Evolutionary conservation across 2,888 invertebrate genomes (phyloP), one percentile per base, ranked within the genome.

Genomic region (Panorpa germanica): DNA sequence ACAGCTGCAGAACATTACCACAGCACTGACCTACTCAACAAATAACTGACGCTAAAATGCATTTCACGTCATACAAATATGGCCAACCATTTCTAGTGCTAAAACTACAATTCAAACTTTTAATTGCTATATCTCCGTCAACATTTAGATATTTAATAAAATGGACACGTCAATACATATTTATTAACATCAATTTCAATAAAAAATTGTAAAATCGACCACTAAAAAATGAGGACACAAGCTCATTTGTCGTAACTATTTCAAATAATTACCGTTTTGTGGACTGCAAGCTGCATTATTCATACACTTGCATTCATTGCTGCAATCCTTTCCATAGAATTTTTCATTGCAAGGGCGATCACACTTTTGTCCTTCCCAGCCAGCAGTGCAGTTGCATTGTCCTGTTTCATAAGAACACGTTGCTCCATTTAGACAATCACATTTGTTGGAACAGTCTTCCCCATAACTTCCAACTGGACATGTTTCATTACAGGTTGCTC

Each of bases 291-390:
- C 73, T 6, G 78, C 83, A 40, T 70, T 70, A 50, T 86, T 83
- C 41, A 70, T 65, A 49, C 88, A 88, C 42, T 63, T 59, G 48
- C 86, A 86, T 24, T 59, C 61, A 38, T 68, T 58, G 13, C 59
- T 61, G 48, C 93, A 95, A 46, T 77, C 76, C 35, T 66, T 59
- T 31, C 93, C 93, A 45, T 66, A 91, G 18, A 65, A 72, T 47
- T 76, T 76, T 19, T 72, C 70, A 37, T 81, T 78, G 49, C 93
- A 95, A 1, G 82, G 80, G 20, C 83, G 65, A 49, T 88, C 86
- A 49, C 93, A 93, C 40, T 74, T 73, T 24, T 73, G 63, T 6
- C 91, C 85, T 41, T 70, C 70, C 67, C 74, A 85, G 33, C 83
- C 83, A 23, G 72, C 65, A 7, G 67, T 65, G 48, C 83, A 85